Base-by-base conservation (phyloP, 2,888 invertebrate species). In the Luffia ferchaultella region DNA sequence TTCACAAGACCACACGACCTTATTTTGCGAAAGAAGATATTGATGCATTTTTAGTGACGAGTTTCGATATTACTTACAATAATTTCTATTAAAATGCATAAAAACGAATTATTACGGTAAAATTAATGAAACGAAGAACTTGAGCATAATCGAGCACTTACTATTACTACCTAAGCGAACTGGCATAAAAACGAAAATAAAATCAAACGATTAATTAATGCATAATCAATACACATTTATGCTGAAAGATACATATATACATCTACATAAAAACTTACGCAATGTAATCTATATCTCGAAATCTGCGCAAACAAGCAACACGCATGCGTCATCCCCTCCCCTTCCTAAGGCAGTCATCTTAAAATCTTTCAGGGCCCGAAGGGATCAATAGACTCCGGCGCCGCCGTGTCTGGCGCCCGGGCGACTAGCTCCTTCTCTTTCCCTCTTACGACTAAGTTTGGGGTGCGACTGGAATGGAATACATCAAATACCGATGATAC, bases 371-470 rank as follows among this genome's bases (percentile, higher is more conserved):
- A 49, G 46, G 53, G 50, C 53, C 54, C 58, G 64, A 60, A 60
- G 60, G 58, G 58, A 68, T 77, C 78, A 69, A 77, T 76, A 65
- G 49, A 78, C 79, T 79, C 80, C 57, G 79, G 80, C 80, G 80
- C 79, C 80, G 77, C 53, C 57, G 41, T 62, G 79, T 80, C 79
- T 80, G 77, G 73, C 73, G 73, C 73, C 74, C 58, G 56, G 58
- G 54, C 48, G 52, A 43, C 45, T 48, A 3, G 20, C 48, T 51
- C 54, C 51, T 50, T 59, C 60, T 57, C 58, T 44, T 45, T 57
- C 53, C 7, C 47, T 41, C 54, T 52, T 16, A 17, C 17, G 45
- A 44, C n/a, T 42, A n/a, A 19, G 16, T 16, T 48, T 19, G 42
- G 18, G 40, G 48, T 18, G 48, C 43, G 20, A 45, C 40, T 44